These are phyloP conservation scores for Drosophila rellima DNA, from an alignment of 2,888 invertebrate species.

Conservation along the genomic window DNA sequence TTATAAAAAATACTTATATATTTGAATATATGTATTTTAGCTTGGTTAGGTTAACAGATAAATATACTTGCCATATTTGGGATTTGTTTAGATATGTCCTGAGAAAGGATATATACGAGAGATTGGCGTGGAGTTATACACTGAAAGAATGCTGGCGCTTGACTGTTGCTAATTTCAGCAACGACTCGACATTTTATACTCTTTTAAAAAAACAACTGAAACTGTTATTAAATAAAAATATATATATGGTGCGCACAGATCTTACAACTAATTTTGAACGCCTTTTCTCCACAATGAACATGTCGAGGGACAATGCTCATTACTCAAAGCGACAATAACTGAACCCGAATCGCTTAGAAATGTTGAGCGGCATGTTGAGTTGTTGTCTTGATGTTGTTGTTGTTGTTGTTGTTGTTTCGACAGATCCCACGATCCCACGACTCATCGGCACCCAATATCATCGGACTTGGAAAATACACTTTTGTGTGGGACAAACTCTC, in stretches of 20 bases:
- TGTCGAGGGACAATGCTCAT: conserved; percentile 66
- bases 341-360: conserved; percentile 57
- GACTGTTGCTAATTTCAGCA: conserved; percentile 55
- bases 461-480: conserved; percentile 61
- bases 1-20: too few species aligned
- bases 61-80: conserved; percentile 45
- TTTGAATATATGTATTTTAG: too few species aligned
- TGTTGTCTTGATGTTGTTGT: conserved; percentile 6
- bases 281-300: conserved; percentile 41
- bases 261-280: conserved; percentile 70
- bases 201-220: conserved; percentile 36
- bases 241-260: conserved; percentile 49
- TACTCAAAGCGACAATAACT: conserved; percentile 59
- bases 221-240: conserved; percentile 48
- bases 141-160: conserved; percentile 41
- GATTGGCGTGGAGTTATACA: conserved; percentile 18
- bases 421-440: conserved; percentile 71
- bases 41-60: neutral
- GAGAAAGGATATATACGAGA: neutral
- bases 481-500: conserved; percentile 25
- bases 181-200: conserved; percentile 60
- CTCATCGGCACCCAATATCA: conserved; percentile 56
- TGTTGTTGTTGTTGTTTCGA: conserved; percentile 27
- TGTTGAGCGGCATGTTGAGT: conserved; percentile 25
- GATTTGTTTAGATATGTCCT: conserved; percentile 18